These are phyloP conservation scores for Theristicus caerulescens DNA, from an alignment of 2,113 vertebrate species.

Conservation along the genomic window DNA sequence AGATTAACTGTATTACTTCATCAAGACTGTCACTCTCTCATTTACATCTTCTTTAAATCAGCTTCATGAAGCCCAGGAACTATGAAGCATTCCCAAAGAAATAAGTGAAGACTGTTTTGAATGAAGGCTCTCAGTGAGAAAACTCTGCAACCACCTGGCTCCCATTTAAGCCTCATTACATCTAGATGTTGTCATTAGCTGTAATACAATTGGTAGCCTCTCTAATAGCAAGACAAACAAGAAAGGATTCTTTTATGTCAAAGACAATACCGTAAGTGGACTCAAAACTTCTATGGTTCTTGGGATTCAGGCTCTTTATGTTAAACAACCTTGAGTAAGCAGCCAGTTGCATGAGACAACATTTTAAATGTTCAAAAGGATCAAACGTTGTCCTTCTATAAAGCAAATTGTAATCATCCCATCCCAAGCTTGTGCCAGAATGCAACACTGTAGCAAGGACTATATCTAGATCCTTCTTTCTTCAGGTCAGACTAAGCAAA, in stretches of 20 bases:
- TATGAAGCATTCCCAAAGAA: neutral
- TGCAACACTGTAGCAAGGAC: neutral
- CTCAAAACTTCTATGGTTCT: neutral
- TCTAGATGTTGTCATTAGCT: neutral
- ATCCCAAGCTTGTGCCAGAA: neutral
- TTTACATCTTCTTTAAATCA: neutral
- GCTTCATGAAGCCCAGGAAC: neutral
- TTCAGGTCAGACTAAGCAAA: neutral
- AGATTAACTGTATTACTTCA: neutral
- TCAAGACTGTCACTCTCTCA: neutral
- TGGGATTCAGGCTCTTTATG: neutral
- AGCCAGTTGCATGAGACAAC: neutral
- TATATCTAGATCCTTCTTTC: neutral
- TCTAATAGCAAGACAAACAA: neutral
- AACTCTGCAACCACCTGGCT: neutral
- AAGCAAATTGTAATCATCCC: neutral
- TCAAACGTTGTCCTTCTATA: neutral
- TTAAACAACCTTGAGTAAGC: neutral
- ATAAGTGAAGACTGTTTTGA: neutral
- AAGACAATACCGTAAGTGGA: accelerated
- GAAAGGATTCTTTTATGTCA: neutral
- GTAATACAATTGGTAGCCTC: neutral
- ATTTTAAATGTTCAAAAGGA: neutral
- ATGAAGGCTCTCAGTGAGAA: neutral
- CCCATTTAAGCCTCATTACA: neutral